These are phyloP conservation scores for Acanthurus lineatus DNA, from an alignment of 2,797 vertebrate genomes.

Conservation along the genomic window DNA sequence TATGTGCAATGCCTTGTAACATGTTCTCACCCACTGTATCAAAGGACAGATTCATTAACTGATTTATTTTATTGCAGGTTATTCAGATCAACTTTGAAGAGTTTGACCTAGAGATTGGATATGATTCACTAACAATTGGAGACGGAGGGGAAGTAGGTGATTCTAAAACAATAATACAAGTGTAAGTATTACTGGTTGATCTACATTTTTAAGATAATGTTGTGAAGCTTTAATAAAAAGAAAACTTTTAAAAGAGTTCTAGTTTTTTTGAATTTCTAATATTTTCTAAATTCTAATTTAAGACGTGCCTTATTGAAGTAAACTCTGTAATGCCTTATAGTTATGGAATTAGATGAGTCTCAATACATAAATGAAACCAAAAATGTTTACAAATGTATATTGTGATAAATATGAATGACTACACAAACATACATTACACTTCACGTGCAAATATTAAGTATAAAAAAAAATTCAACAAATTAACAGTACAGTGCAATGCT, in stretches of 20 bases:
- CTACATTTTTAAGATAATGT: background rate
- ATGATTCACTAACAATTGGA: conserved; percentile 96
- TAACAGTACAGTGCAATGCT: background rate
- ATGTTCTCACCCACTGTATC: background rate
- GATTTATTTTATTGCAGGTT: conserved; percentile 84
- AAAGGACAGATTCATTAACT: background rate
- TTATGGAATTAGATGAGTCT: background rate
- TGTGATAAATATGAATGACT: background rate
- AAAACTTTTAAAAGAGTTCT: background rate
- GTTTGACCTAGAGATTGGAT: conserved; percentile 98
- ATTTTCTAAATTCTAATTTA: background rate
- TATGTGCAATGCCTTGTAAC: too few relatives aligned
- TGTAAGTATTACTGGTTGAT: conserved; percentile 87
- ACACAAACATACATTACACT: background rate
- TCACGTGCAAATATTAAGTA: background rate
- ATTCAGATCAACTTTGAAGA: conserved; percentile 99
- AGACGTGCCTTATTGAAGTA: too few relatives aligned
- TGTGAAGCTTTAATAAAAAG: background rate
- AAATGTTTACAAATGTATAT: background rate
- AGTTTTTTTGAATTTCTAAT: background rate
- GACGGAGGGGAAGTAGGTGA: conserved; percentile 97
- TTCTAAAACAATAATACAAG: conserved; percentile 96
- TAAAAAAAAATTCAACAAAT: background rate
- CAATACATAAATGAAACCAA: background rate
- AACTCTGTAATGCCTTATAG: background rate